Evolutionary conservation across 2,797 vertebrate genomes (phyloP), one percentile per base, ranked within the genome.

Genomic region (Coluber constrictor): DNA sequence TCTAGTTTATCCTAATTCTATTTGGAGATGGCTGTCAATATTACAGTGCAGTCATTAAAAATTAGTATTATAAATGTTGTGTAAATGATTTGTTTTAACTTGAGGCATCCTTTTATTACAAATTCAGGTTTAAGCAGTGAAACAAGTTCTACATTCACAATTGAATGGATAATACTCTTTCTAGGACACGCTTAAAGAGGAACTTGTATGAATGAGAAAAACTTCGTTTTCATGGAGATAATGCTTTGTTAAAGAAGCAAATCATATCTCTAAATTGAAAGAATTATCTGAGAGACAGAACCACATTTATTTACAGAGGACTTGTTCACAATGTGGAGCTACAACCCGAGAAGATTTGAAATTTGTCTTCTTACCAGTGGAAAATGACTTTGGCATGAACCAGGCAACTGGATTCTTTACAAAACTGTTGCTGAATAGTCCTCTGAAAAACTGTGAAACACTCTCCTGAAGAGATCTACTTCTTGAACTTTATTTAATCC

Each of bases 381-480:
- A 70, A 63, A 90, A 43, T 90, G 18, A 74, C 23, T 32, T 86
- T 63, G 66, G 54, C 11, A 29, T 27, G 54, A 86, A 89, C 51
- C 90, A 25, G 87, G 7, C 70, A 74, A 93, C 92, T 94, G 96
- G 95, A 96, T 94, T 94, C 91, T 5, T 92, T 70, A 94, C 13
- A 0, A 89, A 94, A 91, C 55, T 90, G 92, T 94, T 87, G 55
- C 96, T 83, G 95, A 95, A 97, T 95, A 95, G 97, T 97, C 97
- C 97, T 98, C 97, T 98, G 98, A 98, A 98, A 97, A 96, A 94
- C 86, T 86, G 91, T 83, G 79, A 83, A 83, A 54, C 92, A 96
- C 94, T 95, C 96, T 66, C 13, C 96, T 74, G 12, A 96, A 93
- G 96, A 97, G 96, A 96, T 70, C 12, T 90, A 95, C 92, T 96